phyloP scores from a whole-genome alignment of 2,113 vertebrate species.

The Poeciliopsis occidentalis region DNA sequence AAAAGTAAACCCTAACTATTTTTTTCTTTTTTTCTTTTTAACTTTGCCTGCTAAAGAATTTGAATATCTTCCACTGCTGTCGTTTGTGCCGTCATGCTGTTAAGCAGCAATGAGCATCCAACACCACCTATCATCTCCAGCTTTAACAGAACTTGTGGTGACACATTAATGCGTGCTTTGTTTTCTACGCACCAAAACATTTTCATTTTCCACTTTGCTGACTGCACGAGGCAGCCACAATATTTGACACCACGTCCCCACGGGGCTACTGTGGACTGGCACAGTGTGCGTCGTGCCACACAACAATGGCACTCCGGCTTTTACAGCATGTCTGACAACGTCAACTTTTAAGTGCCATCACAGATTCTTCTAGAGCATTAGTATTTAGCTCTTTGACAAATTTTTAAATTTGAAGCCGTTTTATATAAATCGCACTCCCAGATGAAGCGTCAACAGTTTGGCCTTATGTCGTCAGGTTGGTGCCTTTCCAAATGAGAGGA shows the following conservation, averaged over 20 bases:
- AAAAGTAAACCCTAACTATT: slow-evolving; percentile 15
- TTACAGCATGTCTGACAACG: too few species aligned
- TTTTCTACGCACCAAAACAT: not conserved
- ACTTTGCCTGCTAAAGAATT: slow-evolving; percentile 36
- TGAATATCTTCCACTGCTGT: slow-evolving; percentile 3
- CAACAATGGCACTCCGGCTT: not conserved
- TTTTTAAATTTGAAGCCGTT: too few species aligned
- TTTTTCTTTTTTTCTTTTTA: not conserved
- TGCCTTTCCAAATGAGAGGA: too few species aligned
- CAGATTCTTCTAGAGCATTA: too few species aligned
- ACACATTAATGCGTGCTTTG: not conserved
- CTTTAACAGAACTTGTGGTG: slow-evolving; percentile 29
- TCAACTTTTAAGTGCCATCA: too few species aligned
- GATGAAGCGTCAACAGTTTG: too few species aligned
- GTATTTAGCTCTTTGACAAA: too few species aligned
- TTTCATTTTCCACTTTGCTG: not conserved
- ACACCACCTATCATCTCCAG: slow-evolving; percentile 22
- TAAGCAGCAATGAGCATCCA: slow-evolving; percentile 16
- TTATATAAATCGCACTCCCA: too few species aligned
- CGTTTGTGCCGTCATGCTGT: not conserved
- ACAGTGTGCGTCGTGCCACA: not conserved
- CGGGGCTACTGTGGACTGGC: not conserved
- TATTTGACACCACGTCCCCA: not conserved
- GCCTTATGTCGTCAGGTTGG: too few species aligned
- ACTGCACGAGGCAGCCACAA: too few species aligned